phyloP scores from a whole-genome alignment of 2,113 vertebrate species.

The Myxocyprinus asiaticus region DNA sequence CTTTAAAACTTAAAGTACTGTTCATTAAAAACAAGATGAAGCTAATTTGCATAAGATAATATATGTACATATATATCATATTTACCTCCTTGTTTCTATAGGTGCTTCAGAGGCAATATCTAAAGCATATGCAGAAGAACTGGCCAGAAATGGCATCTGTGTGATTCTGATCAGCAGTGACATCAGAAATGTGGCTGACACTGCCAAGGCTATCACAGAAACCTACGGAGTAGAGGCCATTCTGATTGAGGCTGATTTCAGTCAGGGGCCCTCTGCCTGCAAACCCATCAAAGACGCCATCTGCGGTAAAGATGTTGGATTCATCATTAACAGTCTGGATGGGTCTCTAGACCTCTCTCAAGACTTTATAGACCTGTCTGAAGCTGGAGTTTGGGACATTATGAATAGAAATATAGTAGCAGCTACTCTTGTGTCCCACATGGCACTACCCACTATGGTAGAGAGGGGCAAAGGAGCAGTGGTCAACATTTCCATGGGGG shows the following conservation, averaged over 20 bases:
- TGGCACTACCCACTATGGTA: slow-evolving; percentile 90
- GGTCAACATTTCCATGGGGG: slow-evolving; percentile 83
- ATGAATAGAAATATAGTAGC: slow-evolving; percentile 80
- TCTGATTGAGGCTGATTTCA: slow-evolving; percentile 81
- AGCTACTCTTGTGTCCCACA: slow-evolving; percentile 81
- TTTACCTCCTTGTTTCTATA: slow-evolving; percentile 54
- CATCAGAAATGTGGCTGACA: slow-evolving; percentile 66
- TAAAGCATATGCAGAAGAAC: slow-evolving; percentile 85
- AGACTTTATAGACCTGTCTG: slow-evolving; percentile 75
- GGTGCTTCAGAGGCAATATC: slow-evolving; percentile 83
- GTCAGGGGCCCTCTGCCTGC: slow-evolving; percentile 73
- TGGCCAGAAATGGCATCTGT: slow-evolving; percentile 82
- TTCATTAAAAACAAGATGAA: too few relatives aligned
- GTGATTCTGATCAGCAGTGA: slow-evolving; percentile 81
- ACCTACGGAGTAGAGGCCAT: slow-evolving; percentile 79
- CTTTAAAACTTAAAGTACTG: too few relatives aligned
- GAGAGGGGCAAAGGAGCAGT: slow-evolving; percentile 85
- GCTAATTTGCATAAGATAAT: too few relatives aligned
- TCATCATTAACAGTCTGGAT: slow-evolving; percentile 88
- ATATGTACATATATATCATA: too few relatives aligned
- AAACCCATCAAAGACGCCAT: slow-evolving; percentile 77
- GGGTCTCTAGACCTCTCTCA: slow-evolving; percentile 60
- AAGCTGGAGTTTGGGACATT: slow-evolving; percentile 80
- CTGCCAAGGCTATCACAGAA: slow-evolving; percentile 74
- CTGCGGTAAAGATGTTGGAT: slow-evolving; percentile 84